A percentile compares a stretch with the other conserved stretches of the same genome.
Evolutionary conservation across 2,888 invertebrate species (phyloP).

Genomic region (Mythimna pallens): DNA sequence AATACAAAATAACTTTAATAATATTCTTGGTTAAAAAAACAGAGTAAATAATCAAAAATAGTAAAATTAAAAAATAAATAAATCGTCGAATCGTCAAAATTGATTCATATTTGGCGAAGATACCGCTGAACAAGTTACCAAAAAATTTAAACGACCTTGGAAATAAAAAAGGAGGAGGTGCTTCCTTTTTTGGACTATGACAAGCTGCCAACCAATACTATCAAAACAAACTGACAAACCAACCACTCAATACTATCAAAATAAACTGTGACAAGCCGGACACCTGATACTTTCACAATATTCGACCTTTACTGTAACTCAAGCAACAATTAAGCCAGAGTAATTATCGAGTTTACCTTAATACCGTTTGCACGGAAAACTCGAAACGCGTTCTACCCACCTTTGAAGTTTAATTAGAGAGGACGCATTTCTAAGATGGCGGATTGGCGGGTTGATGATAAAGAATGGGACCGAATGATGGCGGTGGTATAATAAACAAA

Average conservation of each 20-base stretch:
- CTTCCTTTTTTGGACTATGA: no score
- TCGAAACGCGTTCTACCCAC: constrained; percentile 51
- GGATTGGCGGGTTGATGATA: constrained; percentile 21
- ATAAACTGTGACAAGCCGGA: constrained; percentile 27
- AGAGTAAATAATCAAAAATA: no score
- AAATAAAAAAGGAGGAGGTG: no score
- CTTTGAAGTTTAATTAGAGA: constrained; percentile 69
- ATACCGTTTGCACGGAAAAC: constrained; percentile 56
- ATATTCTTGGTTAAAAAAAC: no score
- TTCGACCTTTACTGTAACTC: constrained; percentile 36
- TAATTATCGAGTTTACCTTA: constrained; percentile 61
- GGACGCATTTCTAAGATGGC: constrained; percentile 62
- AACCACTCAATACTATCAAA: background rate
- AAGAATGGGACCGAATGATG: constrained; percentile 14
- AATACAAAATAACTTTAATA: no score
- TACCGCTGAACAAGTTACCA: no score
- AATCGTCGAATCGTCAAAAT: no score
- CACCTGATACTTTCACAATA: constrained; percentile 27
- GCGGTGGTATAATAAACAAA: constrained; percentile 31
- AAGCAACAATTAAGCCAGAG: constrained; percentile 50
- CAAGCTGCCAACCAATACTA: no score
- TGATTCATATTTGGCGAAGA: no score
- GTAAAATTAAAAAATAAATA: no score
- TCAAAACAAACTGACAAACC: no score
- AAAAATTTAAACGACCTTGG: no score